Percentiles rank a stretch among this genome's conserved stretches.
Evolutionary conservation across 1,140 invertebrate species (phyloP).

Genomic region (Tribolium castaneum): DNA sequence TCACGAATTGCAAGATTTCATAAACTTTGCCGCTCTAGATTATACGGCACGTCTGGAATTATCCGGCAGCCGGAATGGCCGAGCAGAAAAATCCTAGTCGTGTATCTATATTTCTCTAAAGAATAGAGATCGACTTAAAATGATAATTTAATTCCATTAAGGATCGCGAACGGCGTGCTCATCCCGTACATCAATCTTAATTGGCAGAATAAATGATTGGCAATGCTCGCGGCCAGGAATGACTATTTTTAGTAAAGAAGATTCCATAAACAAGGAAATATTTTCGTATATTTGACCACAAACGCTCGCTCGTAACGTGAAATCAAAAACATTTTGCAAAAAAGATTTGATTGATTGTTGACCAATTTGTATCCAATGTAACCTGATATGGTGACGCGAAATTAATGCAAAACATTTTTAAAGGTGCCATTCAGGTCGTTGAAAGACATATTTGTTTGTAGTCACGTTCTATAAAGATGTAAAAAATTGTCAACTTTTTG

Average conservation of each 20-base stretch:
- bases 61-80: conserved; percentile 35
- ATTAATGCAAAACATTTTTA: conserved; percentile 8
- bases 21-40: conserved; percentile 39
- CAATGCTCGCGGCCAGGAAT: not conserved
- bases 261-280: not conserved
- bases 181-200: conserved; percentile 41
- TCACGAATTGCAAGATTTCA: conserved; percentile 38
- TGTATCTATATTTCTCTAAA: conserved; percentile 44
- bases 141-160: conserved; percentile 55
- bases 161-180: conserved; percentile 14
- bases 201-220: conserved; percentile 41
- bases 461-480: not conserved
- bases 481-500: not conserved
- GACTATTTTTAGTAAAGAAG: not conserved
- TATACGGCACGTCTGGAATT: conserved; percentile 48
- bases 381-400: not conserved
- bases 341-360: conserved; percentile 13
- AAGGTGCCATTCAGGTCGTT: not conserved
- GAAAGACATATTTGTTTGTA: not conserved
- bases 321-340: not conserved
- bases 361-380: not conserved
- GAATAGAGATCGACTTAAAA: conserved; percentile 46
- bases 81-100: conserved; percentile 37
- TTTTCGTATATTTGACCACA: not conserved
- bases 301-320: not conserved